Evolutionary conservation across 2,888 invertebrate genomes (phyloP).

Genomic region (Disparrhopalites patrizii): DNA sequence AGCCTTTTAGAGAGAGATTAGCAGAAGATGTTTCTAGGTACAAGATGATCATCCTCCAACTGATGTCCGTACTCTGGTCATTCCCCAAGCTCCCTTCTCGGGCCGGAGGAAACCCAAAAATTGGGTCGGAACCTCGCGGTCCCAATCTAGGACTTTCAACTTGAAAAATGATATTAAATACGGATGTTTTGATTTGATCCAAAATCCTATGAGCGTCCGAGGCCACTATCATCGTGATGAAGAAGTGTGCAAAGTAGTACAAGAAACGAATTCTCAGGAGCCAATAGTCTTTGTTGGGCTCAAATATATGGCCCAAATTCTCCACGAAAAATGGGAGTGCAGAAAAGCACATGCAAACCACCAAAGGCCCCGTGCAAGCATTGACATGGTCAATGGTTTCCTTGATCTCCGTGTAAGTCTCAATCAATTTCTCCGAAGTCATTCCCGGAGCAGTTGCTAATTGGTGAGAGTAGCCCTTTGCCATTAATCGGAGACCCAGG

Average conservation of each 20-base stretch:
- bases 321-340: constrained; percentile 17
- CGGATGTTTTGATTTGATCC: not conserved
- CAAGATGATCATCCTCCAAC: constrained; percentile 17
- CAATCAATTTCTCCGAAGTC: not conserved
- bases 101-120: too few species aligned
- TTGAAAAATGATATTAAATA: not conserved
- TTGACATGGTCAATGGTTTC: not conserved
- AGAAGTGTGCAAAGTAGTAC: constrained; percentile 9
- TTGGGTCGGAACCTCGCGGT: too few species aligned
- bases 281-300: constrained; percentile 5
- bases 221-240: constrained; percentile 1
- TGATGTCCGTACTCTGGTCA: too few species aligned
- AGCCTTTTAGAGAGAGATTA: constrained; percentile 13
- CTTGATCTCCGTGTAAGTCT: constrained; percentile 7
- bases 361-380: constrained; percentile 5
- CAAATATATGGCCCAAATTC: constrained; percentile 1
- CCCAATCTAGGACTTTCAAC: not conserved
- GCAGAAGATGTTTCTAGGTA: constrained; percentile 11
- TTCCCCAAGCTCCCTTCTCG: too few species aligned
- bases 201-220: constrained; percentile 11
- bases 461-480: not conserved
- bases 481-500: not conserved
- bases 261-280: constrained; percentile 11
- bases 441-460: not conserved
- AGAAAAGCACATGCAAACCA: constrained; percentile 15